Percentiles rank a stretch among this genome's conserved stretches.
These are phyloP conservation scores for Pterostichus niger DNA, from an alignment of 2,888 invertebrate genomes.

Conservation along the genomic window DNA sequence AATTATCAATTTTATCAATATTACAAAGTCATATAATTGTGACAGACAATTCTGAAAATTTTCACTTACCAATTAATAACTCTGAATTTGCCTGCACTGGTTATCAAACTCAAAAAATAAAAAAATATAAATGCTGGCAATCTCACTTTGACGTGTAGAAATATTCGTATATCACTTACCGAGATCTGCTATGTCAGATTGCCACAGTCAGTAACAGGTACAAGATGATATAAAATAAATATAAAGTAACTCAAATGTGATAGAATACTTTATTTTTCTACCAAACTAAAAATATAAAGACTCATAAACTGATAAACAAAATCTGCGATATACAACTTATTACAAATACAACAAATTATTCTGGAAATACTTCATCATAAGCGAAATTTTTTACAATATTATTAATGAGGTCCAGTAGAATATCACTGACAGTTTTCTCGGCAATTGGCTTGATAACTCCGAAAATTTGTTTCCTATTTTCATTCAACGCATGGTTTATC, in stretches of 20 bases:
- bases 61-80: no score
- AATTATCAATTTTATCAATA: no score
- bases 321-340: background rate
- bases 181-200: no score
- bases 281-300: conserved; percentile 15
- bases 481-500: conserved; percentile 81
- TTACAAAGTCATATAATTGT: no score
- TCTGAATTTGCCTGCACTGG: no score
- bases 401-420: conserved; percentile 80
- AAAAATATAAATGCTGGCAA: no score
- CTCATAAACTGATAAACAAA: conserved; percentile 1
- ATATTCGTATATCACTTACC: no score
- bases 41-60: no score
- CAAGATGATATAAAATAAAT: no score
- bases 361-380: conserved; percentile 80
- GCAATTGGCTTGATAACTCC: conserved; percentile 80
- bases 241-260: background rate
- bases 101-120: no score
- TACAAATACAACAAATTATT: conserved; percentile 58
- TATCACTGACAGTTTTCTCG: conserved; percentile 78
- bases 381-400: conserved; percentile 79
- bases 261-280: conserved; percentile 40
- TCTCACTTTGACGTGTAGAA: no score
- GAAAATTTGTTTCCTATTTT: conserved; percentile 81
- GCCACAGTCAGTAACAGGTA: no score